These are phyloP conservation scores for Etheostoma cragini DNA, from an alignment of 2,113 vertebrate species.

Conservation along the genomic window DNA sequence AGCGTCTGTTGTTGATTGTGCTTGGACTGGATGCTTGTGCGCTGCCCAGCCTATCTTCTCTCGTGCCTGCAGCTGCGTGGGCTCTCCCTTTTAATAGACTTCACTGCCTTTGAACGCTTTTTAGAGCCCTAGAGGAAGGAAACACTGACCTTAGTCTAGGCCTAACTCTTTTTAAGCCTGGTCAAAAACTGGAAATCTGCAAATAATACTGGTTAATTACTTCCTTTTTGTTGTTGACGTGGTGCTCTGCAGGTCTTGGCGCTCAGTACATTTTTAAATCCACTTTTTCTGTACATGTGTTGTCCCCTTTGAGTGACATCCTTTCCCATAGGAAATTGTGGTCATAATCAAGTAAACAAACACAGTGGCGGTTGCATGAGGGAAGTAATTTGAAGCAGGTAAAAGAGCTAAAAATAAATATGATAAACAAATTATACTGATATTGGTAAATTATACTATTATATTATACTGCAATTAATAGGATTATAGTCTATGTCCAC, in stretches of 20 bases:
- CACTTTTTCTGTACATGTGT: constrained; percentile 10
- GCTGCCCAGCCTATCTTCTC: not conserved
- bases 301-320: constrained; percentile 20
- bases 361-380: not conserved
- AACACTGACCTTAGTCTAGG: constrained; percentile 6
- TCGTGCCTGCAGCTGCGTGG: constrained; percentile 42
- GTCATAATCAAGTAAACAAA: constrained; percentile 25
- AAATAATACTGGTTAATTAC: constrained; percentile 16
- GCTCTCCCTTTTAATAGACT: constrained; percentile 11
- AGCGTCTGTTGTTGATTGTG: constrained; percentile 55
- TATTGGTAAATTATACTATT: not conserved
- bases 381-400: constrained; percentile 25
- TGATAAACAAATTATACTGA: not conserved
- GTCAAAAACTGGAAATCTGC: constrained; percentile 25
- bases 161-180: constrained; percentile 2
- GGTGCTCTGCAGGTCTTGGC: not conserved
- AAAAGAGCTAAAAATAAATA: constrained; percentile 1
- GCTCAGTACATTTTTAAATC: not conserved
- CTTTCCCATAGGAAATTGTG: constrained; percentile 34
- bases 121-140: constrained; percentile 21
- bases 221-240: not conserved
- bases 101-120: constrained; percentile 17
- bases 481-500: too few species aligned
- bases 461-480: not conserved
- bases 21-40: constrained; percentile 7